These are phyloP conservation scores for Microctenopoma lineatum DNA, from an alignment of 2,797 vertebrate genomes.

Conservation along the genomic window DNA sequence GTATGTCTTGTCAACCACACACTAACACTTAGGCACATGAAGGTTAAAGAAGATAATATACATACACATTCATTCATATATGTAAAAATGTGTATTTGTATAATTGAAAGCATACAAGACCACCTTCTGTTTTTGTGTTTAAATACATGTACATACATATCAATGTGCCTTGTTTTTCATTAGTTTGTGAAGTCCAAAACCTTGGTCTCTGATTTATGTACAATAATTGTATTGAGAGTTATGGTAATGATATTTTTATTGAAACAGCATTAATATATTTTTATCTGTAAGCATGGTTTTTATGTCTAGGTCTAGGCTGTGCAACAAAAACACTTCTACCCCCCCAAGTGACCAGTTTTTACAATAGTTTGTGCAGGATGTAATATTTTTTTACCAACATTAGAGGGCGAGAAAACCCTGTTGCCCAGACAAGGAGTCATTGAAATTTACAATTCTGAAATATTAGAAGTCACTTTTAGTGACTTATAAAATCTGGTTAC, in stretches of 20 bases:
- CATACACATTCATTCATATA: not conserved
- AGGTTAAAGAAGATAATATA: not conserved
- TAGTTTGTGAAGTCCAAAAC: not conserved
- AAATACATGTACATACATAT: not conserved
- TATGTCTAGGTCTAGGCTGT: too few relatives aligned
- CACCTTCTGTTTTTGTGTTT: not conserved
- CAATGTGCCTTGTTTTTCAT: not conserved
- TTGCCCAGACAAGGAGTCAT: not conserved
- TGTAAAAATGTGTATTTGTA: not conserved
- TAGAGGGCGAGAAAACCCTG: slow-evolving; percentile 61
- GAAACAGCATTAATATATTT: not conserved
- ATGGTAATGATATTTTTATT: not conserved
- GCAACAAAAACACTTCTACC: slow-evolving; percentile 19
- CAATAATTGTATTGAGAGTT: not conserved
- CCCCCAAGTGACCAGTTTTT: slow-evolving; percentile 52
- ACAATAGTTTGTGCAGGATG: slow-evolving; percentile 11
- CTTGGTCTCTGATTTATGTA: not conserved
- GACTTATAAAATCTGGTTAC: not conserved
- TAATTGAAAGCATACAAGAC: not conserved
- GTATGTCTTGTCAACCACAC: not conserved
- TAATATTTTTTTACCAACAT: slow-evolving; percentile 37
- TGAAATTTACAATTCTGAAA: not conserved
- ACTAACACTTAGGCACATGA: slow-evolving; percentile 39
- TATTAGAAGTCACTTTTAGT: not conserved
- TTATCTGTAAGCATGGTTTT: too few relatives aligned